Evolutionary conservation across 1,140 invertebrate species (phyloP), one percentile per base, ranked within the genome.

Genomic region (Ctenoplectra terminalis): DNA sequence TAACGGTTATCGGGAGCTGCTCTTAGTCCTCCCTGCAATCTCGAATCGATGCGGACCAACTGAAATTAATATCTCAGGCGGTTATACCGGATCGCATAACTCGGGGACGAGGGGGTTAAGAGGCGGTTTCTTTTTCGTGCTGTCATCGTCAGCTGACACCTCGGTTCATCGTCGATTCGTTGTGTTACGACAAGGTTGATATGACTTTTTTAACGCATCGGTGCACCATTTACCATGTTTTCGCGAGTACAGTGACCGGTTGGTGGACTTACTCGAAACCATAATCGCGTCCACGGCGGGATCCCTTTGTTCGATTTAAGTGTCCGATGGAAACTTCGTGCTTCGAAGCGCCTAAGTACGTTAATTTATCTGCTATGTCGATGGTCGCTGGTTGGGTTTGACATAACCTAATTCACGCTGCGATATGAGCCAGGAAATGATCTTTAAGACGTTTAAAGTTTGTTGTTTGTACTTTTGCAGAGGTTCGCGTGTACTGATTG

Each of bases 71-170:
- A 37, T 43, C n/a, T 8, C 11, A 46, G 29, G 15, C 54, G 40
- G 20, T 58, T n/a, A n/a, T 71, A 52, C 31, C 23, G 31, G 8
- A 52, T 61, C 50, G 43, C 6, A 26, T 52, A 64, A 69, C 50
- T n/a, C 50, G 6, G 34, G 9, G n/a, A 20, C 60, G 23, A 29
- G 60, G 17, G 52, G 60, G 40, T 54, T 54, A 37, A 60, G 71
- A 11, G 15, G 23, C 9, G 54, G 56, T 43, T 31, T n/a, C n/a
- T 50, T 40, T 26, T 56, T 50, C 43, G 60, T 46, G 26, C 83
- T 84, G 82, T 85, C 78, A 86, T 40, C 56, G 56, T 82, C 85
- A 86, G 84, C 85, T 86, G 85, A 86, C 75, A 74, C 54, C n/a
- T n/a, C n/a, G n/a, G n/a, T n/a, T n/a, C n/a, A n/a, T n/a, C n/a